These are phyloP conservation scores for Scomber japonicus DNA, from an alignment of 2,113 vertebrate genomes.

Conservation along the genomic window DNA sequence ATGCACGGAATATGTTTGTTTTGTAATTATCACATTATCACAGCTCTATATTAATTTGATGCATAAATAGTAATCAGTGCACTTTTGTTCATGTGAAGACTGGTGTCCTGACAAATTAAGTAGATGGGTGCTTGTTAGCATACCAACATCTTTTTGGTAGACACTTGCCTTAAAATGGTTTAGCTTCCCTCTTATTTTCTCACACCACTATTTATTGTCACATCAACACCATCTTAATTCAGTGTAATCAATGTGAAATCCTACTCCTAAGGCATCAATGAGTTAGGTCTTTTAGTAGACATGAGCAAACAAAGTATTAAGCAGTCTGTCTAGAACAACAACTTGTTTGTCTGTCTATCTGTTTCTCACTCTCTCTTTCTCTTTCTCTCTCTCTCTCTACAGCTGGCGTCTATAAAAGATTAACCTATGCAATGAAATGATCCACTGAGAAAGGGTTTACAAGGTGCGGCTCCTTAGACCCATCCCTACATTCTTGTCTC, in stretches of 20 bases:
- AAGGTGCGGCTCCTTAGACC: slow-evolving; percentile 64
- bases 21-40: no score
- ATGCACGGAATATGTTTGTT: no score
- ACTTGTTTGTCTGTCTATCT: slow-evolving; percentile 27
- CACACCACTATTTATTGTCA: no score
- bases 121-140: no score
- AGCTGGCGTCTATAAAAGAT: slow-evolving; percentile 53
- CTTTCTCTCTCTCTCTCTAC: background rate
- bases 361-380: background rate
- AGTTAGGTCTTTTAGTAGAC: background rate
- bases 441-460: slow-evolving; percentile 51
- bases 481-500: slow-evolving; percentile 68
- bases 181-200: no score
- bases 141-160: no score
- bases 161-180: no score
- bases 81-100: no score
- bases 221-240: no score
- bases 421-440: slow-evolving; percentile 64
- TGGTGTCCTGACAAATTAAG: no score
- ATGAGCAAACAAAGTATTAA: background rate
- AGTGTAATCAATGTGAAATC: background rate
- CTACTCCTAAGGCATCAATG: background rate
- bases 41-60: no score
- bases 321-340: slow-evolving; percentile 31
- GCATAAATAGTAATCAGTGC: no score